A percentile compares a stretch with the other conserved stretches of the same genome.
These are phyloP conservation scores for Cromileptes altivelis DNA, from an alignment of 2,113 vertebrate species.

Conservation along the genomic window DNA sequence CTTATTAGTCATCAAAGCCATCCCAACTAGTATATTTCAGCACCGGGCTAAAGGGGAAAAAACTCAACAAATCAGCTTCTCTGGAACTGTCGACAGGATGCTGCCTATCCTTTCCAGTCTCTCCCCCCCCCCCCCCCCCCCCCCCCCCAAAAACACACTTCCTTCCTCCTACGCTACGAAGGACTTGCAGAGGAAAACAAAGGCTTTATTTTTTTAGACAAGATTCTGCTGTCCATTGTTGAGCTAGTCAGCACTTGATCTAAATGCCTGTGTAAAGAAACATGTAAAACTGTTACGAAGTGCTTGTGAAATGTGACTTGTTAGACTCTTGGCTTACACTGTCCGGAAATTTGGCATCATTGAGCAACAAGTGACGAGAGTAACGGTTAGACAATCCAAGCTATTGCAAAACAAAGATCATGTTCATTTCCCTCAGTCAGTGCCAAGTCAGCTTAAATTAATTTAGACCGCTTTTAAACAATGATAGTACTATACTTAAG, in stretches of 20 bases:
- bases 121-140: neutral
- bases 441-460: neutral
- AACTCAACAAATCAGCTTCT: conserved; percentile 53
- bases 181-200: conserved; percentile 21
- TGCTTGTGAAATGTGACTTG: neutral
- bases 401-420: conserved; percentile 47
- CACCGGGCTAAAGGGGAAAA: neutral
- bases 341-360: neutral
- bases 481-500: neutral
- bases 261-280: neutral
- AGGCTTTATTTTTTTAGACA: neutral
- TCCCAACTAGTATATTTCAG: neutral
- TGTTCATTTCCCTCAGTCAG: conserved; percentile 1
- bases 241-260: neutral
- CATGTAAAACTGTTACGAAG: neutral
- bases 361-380: conserved; percentile 32
- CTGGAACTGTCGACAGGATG: conserved; percentile 65
- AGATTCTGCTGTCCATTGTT: neutral
- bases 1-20: neutral
- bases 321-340: neutral
- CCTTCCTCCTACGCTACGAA: conserved; percentile 66
- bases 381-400: neutral
- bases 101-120: conserved; percentile 37
- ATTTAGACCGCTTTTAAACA: neutral
- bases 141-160: conserved; percentile 51